Evolutionary conservation across 2,797 vertebrate species (phyloP).

Genomic region (Coracias cyanogaster): DNA sequence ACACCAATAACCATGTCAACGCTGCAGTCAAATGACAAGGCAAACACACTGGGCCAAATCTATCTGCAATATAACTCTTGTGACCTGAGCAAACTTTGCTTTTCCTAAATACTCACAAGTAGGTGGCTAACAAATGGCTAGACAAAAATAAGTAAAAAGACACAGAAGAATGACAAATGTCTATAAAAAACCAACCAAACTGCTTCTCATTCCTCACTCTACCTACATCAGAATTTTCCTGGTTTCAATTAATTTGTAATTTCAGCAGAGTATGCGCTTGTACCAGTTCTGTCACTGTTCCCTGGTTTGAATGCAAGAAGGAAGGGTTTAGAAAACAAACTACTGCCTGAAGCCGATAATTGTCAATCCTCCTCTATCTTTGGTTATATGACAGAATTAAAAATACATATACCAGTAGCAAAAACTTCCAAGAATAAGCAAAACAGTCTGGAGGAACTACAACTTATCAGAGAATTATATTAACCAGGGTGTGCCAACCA

Average conservation of each 20-base stretch:
- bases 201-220: not conserved
- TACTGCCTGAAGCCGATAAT: not conserved
- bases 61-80: not conserved
- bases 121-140: not conserved
- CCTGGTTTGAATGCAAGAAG: not conserved
- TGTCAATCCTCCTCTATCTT: not conserved
- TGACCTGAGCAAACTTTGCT: not conserved
- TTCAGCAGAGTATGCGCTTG: not conserved
- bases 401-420: not conserved
- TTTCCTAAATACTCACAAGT: not conserved
- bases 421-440: slow-evolving; percentile 1
- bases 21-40: not conserved
- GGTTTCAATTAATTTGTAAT: not conserved
- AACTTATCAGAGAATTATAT: not conserved
- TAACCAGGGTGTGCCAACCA: not conserved
- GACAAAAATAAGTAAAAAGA: not conserved
- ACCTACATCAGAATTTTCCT: not conserved
- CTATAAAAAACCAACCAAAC: not conserved
- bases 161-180: not conserved
- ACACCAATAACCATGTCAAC: slow-evolving; percentile 43
- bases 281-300: not conserved
- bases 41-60: not conserved
- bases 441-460: not conserved
- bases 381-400: not conserved
- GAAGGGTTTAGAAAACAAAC: not conserved